Evolutionary conservation across 2,797 vertebrate genomes (phyloP), one percentile per base, ranked within the genome.

Genomic region (Pristis pectinata): DNA sequence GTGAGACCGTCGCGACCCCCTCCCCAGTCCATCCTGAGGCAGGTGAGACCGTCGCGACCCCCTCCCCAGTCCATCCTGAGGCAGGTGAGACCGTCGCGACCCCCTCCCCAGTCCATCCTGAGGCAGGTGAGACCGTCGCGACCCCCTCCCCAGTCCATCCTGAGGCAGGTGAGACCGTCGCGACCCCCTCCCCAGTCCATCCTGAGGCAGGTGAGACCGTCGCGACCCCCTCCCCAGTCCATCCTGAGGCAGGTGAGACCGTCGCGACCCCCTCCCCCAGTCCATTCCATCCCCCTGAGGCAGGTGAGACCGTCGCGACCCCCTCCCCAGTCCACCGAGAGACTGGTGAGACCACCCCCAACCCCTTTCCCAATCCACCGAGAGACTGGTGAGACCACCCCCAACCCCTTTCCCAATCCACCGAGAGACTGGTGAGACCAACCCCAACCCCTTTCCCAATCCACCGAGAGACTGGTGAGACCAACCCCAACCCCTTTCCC

Each of bases 1-100:
- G 37, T 41, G 15, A 44, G 4, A 64, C 9, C 61, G 49, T 11
- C 61, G n/a, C n/a, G n/a, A n/a, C n/a, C n/a, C n/a, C n/a, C n/a
- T n/a, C n/a, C n/a, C n/a, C n/a, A n/a, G n/a, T n/a, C n/a, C 96
- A 99, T 98, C 72, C 97, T 99, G 95, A 99, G 98, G 96, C 99
- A 99, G 98, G 99, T 99, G 96, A 96, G 97, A 27, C 7, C 70
- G 74, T 0, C 0, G n/a, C 95, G 59, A 22, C 24, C 10, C 4
- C 34, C 0, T 1, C 0, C n/a, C 41, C 37, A 22, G 27, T 72
- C n/a, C 44, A 56, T 30, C 8, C 11, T 10, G 77, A 53, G 9
- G n/a, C 15, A 13, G 5, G 0, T 44, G 53, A 64, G 41, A 9
- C 64, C 70, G 24, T 3, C 61, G 61, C 7, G 34, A 5, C 0